These are phyloP conservation scores for Helarctos malayanus DNA, from an alignment of 2,797 vertebrate genomes.

Conservation along the genomic window DNA sequence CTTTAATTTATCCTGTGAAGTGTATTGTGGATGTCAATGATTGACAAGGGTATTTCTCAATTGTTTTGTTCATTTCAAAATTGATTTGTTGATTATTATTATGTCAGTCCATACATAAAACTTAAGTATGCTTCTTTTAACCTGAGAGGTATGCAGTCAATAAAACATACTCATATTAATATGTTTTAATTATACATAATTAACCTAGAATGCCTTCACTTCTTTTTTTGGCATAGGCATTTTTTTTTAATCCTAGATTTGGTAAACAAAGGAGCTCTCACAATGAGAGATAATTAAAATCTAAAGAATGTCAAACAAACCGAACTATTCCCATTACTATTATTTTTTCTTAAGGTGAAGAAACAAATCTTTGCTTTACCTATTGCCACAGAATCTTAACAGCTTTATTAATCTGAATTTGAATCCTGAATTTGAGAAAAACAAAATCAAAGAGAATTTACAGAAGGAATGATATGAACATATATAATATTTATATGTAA, in stretches of 20 bases:
- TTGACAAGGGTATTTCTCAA: conserved; percentile 52
- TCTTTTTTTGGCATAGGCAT: neutral
- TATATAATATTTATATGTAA: neutral
- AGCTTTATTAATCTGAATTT: neutral
- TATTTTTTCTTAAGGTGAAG: neutral
- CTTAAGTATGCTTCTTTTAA: neutral
- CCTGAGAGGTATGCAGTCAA: neutral
- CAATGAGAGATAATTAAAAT: conserved; percentile 1
- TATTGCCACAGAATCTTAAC: neutral
- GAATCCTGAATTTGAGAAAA: neutral
- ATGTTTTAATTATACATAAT: conserved; percentile 54
- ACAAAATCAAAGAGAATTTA: neutral
- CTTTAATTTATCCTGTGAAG: neutral
- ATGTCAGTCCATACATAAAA: neutral
- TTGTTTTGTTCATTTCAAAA: conserved; percentile 43
- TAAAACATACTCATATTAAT: conserved; percentile 44
- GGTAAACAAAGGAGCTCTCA: neutral
- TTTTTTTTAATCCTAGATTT: neutral
- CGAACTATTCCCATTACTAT: neutral
- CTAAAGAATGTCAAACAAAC: neutral
- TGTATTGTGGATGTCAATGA: conserved; percentile 18
- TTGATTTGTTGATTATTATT: conserved; percentile 21
- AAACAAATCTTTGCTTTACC: neutral
- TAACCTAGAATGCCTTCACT: conserved; percentile 55
- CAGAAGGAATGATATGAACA: neutral